Evolutionary conservation across 2,888 invertebrate genomes (phyloP).

Genomic region (Drosophila nigricruria): DNA sequence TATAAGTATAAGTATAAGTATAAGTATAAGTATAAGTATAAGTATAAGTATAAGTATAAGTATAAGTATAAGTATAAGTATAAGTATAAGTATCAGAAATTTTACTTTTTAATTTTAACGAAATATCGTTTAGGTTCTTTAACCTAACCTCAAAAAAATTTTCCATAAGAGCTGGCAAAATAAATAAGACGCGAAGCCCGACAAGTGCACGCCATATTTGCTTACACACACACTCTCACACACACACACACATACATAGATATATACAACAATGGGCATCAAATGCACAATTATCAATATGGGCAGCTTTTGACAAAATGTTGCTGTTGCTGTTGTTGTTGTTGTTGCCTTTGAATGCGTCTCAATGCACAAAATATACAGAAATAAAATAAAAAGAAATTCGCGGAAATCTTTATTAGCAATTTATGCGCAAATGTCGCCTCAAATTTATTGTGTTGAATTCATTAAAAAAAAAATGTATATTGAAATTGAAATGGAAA

Average conservation of each 20-base stretch:
- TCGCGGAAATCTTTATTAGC: constrained; percentile 70
- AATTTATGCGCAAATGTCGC: constrained; percentile 75
- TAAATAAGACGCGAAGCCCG: constrained; percentile 56
- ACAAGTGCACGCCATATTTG: constrained; percentile 60
- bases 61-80: constrained; percentile 1
- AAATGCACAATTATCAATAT: constrained; percentile 58
- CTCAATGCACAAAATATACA: constrained; percentile 46
- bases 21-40: constrained; percentile 12
- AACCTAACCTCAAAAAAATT: constrained; percentile 21
- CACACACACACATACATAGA: constrained; percentile 13
- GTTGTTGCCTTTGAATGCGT: constrained; percentile 26
- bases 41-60: constrained; percentile 11
- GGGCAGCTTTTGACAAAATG: constrained; percentile 46
- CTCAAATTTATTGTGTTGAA: constrained; percentile 66
- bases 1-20: constrained; percentile 7
- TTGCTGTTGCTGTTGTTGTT: constrained; percentile 19
- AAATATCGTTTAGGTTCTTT: background rate
- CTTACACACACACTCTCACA: constrained; percentile 14
- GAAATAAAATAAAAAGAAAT: constrained; percentile 32
- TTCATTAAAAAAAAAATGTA: constrained; percentile 26
- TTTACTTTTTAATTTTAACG: background rate
- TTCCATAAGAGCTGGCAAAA: constrained; percentile 39
- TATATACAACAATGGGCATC: constrained; percentile 44
- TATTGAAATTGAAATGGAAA: constrained; percentile 25
- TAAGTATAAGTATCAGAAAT: background rate